Evolutionary conservation across 2,888 invertebrate genomes (phyloP).

Genomic region (Pheosia tremula): DNA sequence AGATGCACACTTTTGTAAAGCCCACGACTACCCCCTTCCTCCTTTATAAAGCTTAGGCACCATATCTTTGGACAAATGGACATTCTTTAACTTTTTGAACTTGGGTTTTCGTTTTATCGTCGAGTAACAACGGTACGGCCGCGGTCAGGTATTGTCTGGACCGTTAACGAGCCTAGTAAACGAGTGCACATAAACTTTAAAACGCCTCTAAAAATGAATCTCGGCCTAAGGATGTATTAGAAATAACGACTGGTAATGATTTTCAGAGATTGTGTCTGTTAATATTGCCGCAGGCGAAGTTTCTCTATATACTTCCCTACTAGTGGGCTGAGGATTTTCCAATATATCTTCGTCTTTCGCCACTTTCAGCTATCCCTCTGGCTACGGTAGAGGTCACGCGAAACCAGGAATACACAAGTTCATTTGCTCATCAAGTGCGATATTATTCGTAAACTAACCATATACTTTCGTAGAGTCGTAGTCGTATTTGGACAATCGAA

Average conservation of each 20-base stretch:
- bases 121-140: slow-evolving; percentile 19
- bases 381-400: too few species aligned
- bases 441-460: too few species aligned
- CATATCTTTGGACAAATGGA: not conserved
- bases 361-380: too few species aligned
- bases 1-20: not conserved
- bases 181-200: slow-evolving; percentile 53
- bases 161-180: slow-evolving; percentile 49
- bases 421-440: too few species aligned
- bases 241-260: not conserved
- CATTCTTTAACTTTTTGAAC: not conserved
- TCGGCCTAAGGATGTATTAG: slow-evolving; percentile 44
- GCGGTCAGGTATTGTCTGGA: slow-evolving; percentile 23
- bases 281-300: not conserved
- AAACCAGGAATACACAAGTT: too few species aligned
- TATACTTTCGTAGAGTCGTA: too few species aligned
- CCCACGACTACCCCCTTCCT: too few species aligned
- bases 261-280: not conserved
- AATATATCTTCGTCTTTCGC: too few species aligned
- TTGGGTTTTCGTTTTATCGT: not conserved
- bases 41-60: not conserved
- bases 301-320: too few species aligned
- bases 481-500: too few species aligned
- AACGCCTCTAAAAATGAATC: slow-evolving; percentile 41
- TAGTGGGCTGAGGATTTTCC: too few species aligned